A percentile compares a stretch with the other conserved stretches of the same genome.
These are phyloP conservation scores for Lutjanus argentimaculatus DNA, from an alignment of 2,797 vertebrate species.

Conservation along the genomic window DNA sequence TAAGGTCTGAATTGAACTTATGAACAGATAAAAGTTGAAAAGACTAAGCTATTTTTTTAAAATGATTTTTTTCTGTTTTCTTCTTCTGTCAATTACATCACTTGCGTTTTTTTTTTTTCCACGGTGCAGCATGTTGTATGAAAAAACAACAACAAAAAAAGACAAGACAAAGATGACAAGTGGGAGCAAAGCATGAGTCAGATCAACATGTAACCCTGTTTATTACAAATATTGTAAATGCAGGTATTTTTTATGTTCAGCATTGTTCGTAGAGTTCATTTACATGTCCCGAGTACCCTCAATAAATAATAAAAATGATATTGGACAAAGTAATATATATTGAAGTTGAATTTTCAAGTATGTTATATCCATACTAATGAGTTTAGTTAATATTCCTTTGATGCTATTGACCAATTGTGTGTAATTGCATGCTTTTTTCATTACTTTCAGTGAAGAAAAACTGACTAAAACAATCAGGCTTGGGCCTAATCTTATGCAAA, in stretches of 20 bases:
- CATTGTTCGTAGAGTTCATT: slow-evolving; percentile 19
- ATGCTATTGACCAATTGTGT: neutral
- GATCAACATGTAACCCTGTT: slow-evolving; percentile 43
- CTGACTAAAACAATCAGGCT: neutral
- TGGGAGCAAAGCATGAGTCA: neutral
- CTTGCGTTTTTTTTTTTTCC: neutral
- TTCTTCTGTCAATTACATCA: neutral
- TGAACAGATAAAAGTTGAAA: no score
- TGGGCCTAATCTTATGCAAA: neutral
- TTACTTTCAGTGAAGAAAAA: neutral
- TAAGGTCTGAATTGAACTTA: no score
- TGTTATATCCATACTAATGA: neutral
- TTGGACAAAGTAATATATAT: neutral
- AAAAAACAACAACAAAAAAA: neutral
- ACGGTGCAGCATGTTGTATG: neutral
- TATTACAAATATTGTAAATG: slow-evolving; percentile 73
- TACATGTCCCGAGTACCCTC: slow-evolving; percentile 12
- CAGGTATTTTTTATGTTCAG: slow-evolving; percentile 35
- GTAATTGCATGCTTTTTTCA: neutral
- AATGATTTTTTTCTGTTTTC: neutral
- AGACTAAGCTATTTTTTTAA: no score
- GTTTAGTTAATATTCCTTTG: neutral
- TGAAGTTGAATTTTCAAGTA: neutral
- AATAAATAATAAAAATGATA: slow-evolving; percentile 41
- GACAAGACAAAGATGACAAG: neutral